These are phyloP conservation scores for Gobio gobio DNA, from an alignment of 2,113 vertebrate genomes.

Conservation along the genomic window DNA sequence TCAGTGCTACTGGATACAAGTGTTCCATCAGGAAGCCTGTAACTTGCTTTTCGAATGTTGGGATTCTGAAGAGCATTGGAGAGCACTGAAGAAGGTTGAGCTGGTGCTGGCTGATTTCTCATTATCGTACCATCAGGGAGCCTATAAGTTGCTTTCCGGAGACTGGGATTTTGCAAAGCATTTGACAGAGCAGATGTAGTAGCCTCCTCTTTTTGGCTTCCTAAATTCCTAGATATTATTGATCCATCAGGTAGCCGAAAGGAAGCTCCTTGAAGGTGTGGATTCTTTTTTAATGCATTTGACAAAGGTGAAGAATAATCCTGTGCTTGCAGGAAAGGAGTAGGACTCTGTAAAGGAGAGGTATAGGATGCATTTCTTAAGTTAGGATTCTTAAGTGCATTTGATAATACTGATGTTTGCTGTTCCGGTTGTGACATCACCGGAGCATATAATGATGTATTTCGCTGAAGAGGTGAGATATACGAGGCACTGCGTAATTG, in stretches of 20 bases:
- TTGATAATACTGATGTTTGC: conserved; percentile 55
- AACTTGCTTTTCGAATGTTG: conserved; percentile 65
- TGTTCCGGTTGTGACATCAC: conserved; percentile 43
- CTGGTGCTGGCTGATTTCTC: conserved; percentile 45
- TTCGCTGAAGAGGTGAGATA: conserved; percentile 47
- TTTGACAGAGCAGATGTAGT: conserved; percentile 52
- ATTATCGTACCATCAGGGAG: conserved; percentile 58
- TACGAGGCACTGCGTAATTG: conserved; percentile 51
- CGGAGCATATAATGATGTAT: conserved; percentile 30
- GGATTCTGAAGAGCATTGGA: conserved; percentile 69
- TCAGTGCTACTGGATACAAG: conserved; percentile 49
- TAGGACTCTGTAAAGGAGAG: conserved; percentile 63
- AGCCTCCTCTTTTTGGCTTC: conserved; percentile 38
- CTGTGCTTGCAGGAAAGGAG: conserved; percentile 55
- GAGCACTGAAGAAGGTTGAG: conserved; percentile 50
- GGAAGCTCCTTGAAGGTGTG: conserved; percentile 50
- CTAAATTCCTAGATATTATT: conserved; percentile 33
- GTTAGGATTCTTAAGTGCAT: conserved; percentile 64
- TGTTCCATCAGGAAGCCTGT: conserved; percentile 61
- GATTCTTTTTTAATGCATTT: conserved; percentile 56
- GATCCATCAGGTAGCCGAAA: conserved; percentile 51
- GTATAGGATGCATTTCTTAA: conserved; percentile 64
- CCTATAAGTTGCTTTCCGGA: conserved; percentile 59
- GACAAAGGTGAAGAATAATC: conserved; percentile 53
- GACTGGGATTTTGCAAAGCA: conserved; percentile 59